Evolutionary conservation across 2,797 vertebrate species (phyloP), one percentile per base, ranked within the genome.

Genomic region (Paguma larvata): DNA sequence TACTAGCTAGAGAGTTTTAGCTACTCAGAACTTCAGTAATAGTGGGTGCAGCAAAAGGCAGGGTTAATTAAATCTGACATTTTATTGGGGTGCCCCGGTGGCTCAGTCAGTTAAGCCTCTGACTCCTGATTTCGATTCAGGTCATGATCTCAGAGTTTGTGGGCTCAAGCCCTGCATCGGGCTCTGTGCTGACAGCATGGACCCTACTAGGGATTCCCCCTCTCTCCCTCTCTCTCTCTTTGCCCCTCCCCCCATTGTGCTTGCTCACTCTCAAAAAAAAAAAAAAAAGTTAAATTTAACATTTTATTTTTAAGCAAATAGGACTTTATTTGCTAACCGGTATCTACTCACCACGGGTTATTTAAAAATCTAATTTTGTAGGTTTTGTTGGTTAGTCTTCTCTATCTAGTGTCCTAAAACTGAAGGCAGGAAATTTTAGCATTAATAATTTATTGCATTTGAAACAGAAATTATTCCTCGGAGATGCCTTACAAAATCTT

Each of bases 401-500:
- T 77, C 56, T 65, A 63, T 0, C 56, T 0, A 30, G 27, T 34
- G 79, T 82, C 65, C 63, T 38, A 48, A 95, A 93, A 70, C 25
- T 48, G 77, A 88, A 92, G 68, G 92, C 67, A 38, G 56, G 62
- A 82, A 34, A 78, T 67, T 62, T 59, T 48, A 32, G 30, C 48
- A 83, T 86, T 77, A 92, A 67, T 62, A 78, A 85, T 32, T 46
- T 91, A 41, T 23, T 84, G 8, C 27, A 72, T 56, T 48, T 79
- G 44, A 94, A 72, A n/a, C 67, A 63, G 46, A 93, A 96, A 90
- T 88, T 44, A 68, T 51, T 67, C 63, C 79, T 96, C 38, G 41
- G 62, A 92, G 82, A 59, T 15, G 13, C 38, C 82, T 90, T 75
- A 79, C 5, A 53, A 70, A 85, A 84, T 48, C n/a, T 53, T 14